A percentile compares a stretch with the other conserved stretches of the same genome.
These are phyloP conservation scores for Chalcosyrphus nemorum DNA, from an alignment of 2,888 invertebrate species.

Conservation along the genomic window DNA sequence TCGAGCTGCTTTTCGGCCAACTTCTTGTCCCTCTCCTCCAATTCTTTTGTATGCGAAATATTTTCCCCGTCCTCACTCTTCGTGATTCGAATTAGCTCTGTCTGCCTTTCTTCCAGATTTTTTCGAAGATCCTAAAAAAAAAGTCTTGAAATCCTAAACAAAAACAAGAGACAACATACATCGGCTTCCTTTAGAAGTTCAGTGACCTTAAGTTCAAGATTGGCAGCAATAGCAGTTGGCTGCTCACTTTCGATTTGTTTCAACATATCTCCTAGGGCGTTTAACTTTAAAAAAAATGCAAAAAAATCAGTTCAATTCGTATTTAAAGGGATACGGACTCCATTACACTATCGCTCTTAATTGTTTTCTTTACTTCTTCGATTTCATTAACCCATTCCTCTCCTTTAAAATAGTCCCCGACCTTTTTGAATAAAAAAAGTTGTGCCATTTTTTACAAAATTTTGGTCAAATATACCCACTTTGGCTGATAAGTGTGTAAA, in stretches of 20 bases:
- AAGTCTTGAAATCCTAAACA: not conserved
- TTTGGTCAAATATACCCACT: not conserved
- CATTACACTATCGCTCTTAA: conserved; percentile 27
- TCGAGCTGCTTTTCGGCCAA: not conserved
- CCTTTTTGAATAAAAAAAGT: not conserved
- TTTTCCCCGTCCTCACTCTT: conserved; percentile 20
- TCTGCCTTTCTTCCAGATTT: conserved; percentile 7
- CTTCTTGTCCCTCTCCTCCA: conserved; percentile 16
- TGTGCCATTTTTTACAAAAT: not conserved
- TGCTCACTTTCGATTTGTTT: conserved; percentile 28
- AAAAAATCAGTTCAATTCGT: not conserved
- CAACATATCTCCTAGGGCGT: conserved; percentile 2
- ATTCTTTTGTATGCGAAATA: not conserved
- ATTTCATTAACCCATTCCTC: not conserved
- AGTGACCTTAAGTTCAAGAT: conserved; percentile 6
- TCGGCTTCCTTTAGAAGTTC: conserved; percentile 19
- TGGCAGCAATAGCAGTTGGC: not conserved
- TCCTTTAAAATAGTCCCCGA: conserved; percentile 16
- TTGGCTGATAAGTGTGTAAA: not conserved
- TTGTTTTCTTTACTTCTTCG: conserved; percentile 20
- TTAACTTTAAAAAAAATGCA: not conserved
- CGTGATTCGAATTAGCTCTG: conserved; percentile 4
- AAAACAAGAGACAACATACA: not conserved
- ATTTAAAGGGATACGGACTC: too few species aligned
- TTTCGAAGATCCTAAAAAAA: not conserved